Base-by-base conservation (phyloP, 2,113 vertebrate species). In the Amphiprion percula region DNA sequence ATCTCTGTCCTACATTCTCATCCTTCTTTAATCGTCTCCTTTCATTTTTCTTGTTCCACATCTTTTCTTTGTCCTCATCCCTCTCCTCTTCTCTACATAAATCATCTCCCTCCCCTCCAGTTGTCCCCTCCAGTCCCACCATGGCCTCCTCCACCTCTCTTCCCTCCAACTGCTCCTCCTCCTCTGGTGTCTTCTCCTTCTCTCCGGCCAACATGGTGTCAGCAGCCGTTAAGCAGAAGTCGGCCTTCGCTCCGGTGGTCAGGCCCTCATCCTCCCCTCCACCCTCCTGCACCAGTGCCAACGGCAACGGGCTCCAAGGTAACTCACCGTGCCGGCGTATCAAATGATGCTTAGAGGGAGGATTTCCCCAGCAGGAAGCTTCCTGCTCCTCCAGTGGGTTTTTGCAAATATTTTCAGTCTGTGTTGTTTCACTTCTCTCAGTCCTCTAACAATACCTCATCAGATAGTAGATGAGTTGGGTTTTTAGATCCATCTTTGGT, bases 191-290 rank as follows among this genome's bases (percentile, higher is more conserved):
- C 88, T 99, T 99, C 94, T 99, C 98, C 93, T 99, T 99, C 94
- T 99, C 98, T 88, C 98, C 98, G 90, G 98, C 98, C 94, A 99
- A 99, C 95, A 99, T 99, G 98, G 98, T 99, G 88, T 99, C 98
- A 2, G 97, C 97, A 4, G 98, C 98, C 1, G 98, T 99, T 88
- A 99, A 99, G 86, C 98, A 99, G 95, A 99, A 99, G 96, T 99
- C 98, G 3, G 98, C 98, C 70, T 99, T 99, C 8, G 98, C 98
- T 0, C 98, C 98, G 0, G 98, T 99, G 0, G 97, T 99, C 92
- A 95, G 98, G 92, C 97, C 98, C 33, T 97, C 98, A 61, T 97
- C 97, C 26, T 99, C 98, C 54, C 98, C 98, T 10, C 97, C 98
- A 44, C 97, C 97, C 84, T 97, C 97, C 89, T 99, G 98, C 92